Evolutionary conservation across 2,113 vertebrate species (phyloP), one percentile per base, ranked within the genome.

Genomic region (Apodemus speciosus): DNA sequence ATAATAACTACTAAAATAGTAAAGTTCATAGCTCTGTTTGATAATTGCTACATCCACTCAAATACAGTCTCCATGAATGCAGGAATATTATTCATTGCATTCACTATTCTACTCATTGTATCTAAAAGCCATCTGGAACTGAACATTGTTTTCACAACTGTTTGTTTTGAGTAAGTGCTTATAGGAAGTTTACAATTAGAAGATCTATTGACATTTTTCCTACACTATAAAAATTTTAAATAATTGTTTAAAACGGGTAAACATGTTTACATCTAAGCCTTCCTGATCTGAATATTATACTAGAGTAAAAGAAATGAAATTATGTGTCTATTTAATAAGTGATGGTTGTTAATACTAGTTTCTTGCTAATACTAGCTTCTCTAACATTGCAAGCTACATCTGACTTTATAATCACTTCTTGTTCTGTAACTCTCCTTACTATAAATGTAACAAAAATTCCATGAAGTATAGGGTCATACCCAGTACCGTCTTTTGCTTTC

Each of bases 341-440:
- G 32, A 13, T 27, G 56, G 6, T 58, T 10, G 9, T 72, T 88
- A 76, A n/a, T 60, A 35, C 16, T 66, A 30, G 21, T 79, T 89
- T 90, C 13, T 66, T 81, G 79, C n/a, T n/a, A n/a, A n/a, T n/a
- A n/a, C n/a, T n/a, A n/a, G n/a, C n/a, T n/a, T 73, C 95, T 73
- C 49, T 32, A 81, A 25, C 20, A 4, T 20, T 56, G 83, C 56
- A 69, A 6, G 20, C 7, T 35, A 43, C 9, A 8, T 76, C 86
- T 83, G 35, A 92, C 25, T 95, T 80, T 46, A 60, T 88, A 94
- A 88, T 60, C 81, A 51, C 15, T 60, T 83, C 27, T 56, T 38
- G 20, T 58, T 49, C 80, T 14, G 32, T 1, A 64, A 14, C n/a
- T 46, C 9, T 6, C n/a, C 40, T 72, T 81, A 83, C 85, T 72